Percentiles rank a stretch among this genome's conserved stretches.
Evolutionary conservation across 1,140 invertebrate genomes (phyloP).

Genomic region (Drosophila guanche): DNA sequence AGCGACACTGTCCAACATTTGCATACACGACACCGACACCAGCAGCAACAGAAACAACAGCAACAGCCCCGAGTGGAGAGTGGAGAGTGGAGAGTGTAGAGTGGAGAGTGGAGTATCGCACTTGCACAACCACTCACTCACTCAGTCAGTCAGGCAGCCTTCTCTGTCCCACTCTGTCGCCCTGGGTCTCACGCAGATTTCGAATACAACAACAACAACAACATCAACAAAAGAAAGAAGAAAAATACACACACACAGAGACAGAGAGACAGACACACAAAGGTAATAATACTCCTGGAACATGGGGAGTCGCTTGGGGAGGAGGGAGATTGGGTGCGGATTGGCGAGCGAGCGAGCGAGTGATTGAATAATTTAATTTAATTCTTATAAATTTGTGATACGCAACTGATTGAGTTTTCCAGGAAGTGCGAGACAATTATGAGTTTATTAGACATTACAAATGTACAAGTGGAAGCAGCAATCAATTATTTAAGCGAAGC

Average conservation of each 20-base stretch:
- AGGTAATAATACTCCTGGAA: slow-evolving; percentile 4
- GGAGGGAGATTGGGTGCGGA: not conserved
- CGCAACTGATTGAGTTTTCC: slow-evolving; percentile 38
- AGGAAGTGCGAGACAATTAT: slow-evolving; percentile 18
- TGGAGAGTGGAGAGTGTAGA: not conserved
- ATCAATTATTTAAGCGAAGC: too few relatives aligned
- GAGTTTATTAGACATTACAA: slow-evolving; percentile 9
- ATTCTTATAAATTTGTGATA: slow-evolving; percentile 48
- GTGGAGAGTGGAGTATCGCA: not conserved
- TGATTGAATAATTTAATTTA: slow-evolving; percentile 49
- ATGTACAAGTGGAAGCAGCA: too few relatives aligned
- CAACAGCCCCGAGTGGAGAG: not conserved
- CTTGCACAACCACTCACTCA: slow-evolving; percentile 4
- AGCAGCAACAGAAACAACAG: slow-evolving; percentile 14
- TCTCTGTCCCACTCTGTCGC: not conserved
- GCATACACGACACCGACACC: slow-evolving; percentile 61
- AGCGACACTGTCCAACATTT: slow-evolving; percentile 79
- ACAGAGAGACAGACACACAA: not conserved
- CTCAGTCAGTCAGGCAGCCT: too few relatives aligned
- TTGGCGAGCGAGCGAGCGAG: slow-evolving; percentile 18
- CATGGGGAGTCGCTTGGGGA: not conserved
- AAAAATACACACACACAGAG: slow-evolving; percentile 1
- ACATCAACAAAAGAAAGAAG: too few relatives aligned
- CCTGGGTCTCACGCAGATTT: slow-evolving; percentile 34
- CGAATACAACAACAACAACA: not conserved